Conservation (phyloP, 2,113 vertebrate species). For the Mixornis gularis region DNA sequence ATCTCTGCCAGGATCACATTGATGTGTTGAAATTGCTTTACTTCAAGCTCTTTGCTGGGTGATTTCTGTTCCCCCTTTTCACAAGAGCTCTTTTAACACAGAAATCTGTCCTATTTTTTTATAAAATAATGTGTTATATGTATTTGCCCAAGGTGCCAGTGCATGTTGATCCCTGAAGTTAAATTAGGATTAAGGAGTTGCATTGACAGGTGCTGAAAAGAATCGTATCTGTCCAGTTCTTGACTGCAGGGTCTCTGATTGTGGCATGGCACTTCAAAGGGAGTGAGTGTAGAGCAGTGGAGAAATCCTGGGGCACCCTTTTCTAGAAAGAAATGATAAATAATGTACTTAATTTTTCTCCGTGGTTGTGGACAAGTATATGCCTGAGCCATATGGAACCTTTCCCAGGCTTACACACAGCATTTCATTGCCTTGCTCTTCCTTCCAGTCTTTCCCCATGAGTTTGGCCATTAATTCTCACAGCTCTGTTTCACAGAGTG, state of each 20-base stretch:
- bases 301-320: background rate
- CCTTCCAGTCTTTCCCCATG: background rate
- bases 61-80: background rate
- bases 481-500: background rate
- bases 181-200: slow-evolving; percentile 14
- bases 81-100: background rate
- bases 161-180: background rate
- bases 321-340: background rate
- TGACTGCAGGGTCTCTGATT: background rate
- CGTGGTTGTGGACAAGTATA: background rate
- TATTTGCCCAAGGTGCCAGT: background rate
- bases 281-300: background rate
- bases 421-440: background rate
- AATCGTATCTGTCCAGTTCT: background rate
- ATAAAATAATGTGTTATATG: background rate
- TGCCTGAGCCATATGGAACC: background rate
- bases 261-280: background rate
- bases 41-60: background rate
- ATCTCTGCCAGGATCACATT: background rate
- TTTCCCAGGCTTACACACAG: background rate
- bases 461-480: background rate
- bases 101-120: background rate
- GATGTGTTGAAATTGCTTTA: background rate
- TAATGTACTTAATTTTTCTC: background rate
- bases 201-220: background rate